Percentiles rank a stretch among this genome's conserved stretches.
These are phyloP conservation scores for Sebastes hubbsi DNA, from an alignment of 2,797 vertebrate genomes.

Conservation along the genomic window DNA sequence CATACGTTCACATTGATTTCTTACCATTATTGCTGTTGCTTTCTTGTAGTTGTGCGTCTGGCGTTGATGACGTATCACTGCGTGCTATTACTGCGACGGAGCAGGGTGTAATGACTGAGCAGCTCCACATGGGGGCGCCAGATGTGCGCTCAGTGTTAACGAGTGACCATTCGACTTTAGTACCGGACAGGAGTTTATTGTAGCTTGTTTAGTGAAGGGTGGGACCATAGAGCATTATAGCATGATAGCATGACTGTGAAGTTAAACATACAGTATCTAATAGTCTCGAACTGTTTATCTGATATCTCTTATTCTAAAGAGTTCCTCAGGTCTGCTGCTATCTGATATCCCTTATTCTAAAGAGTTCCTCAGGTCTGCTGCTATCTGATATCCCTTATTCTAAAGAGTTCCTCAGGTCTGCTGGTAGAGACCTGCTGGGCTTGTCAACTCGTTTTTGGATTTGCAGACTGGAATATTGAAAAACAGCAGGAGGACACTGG, in stretches of 20 bases:
- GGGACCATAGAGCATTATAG: neutral
- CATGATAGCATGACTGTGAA: no score
- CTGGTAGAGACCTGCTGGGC: no score
- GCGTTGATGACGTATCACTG: conserved; percentile 44
- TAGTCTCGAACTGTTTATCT: neutral
- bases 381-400: no score
- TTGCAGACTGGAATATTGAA: neutral
- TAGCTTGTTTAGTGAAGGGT: neutral
- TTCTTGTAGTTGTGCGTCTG: conserved; percentile 20
- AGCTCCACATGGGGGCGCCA: conserved; percentile 43
- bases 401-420: no score
- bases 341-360: neutral
- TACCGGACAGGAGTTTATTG: neutral
- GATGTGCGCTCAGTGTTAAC: neutral
- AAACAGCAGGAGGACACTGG: neutral
- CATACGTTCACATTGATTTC: neutral
- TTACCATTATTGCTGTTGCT: conserved; percentile 67
- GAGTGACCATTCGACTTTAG: neutral
- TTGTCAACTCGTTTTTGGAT: neutral
- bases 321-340: no score
- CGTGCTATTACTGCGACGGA: conserved; percentile 29
- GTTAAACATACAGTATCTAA: neutral
- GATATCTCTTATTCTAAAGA: neutral
- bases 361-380: neutral
- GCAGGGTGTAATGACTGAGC: neutral